These are phyloP conservation scores for Sitodiplosis mosellana DNA, from an alignment of 1,140 invertebrate genomes.

Conservation along the genomic window DNA sequence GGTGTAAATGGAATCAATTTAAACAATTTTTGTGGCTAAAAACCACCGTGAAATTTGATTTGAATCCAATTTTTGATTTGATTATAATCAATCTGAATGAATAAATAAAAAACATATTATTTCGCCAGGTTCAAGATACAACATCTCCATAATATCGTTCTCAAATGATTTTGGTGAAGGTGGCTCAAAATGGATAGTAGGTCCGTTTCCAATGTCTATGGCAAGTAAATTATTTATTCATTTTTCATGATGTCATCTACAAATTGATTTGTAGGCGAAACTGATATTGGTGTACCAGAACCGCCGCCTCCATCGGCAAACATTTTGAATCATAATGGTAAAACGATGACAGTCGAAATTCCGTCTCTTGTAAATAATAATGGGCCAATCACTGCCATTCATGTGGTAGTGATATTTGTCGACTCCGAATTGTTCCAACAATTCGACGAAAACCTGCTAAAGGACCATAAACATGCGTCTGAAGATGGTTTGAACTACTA, in stretches of 20 bases:
- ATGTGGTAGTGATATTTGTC: slow-evolving; percentile 41
- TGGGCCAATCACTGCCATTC: slow-evolving; percentile 51
- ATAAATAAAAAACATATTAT: no score
- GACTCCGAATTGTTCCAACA: slow-evolving; percentile 37
- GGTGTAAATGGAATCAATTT: no score
- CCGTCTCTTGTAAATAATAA: slow-evolving; percentile 44
- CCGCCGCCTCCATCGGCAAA: slow-evolving; percentile 38
- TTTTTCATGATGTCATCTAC: slow-evolving; percentile 35
- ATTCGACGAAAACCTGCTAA: slow-evolving; percentile 29
- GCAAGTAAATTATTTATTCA: no score
- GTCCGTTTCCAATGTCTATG: no score
- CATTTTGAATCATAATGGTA: slow-evolving; percentile 34
- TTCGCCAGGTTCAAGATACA: no score
- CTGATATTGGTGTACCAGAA: slow-evolving; percentile 48
- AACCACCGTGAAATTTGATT: no score
- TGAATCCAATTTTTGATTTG: no score
- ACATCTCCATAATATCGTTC: no score
- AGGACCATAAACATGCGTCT: slow-evolving; percentile 37
- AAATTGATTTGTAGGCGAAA: slow-evolving; percentile 35
- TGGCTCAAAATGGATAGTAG: no score
- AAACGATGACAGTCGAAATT: slow-evolving; percentile 39
- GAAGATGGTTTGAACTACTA: slow-evolving; percentile 51
- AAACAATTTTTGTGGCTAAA: no score
- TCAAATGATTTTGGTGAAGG: no score
- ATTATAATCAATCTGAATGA: no score